phyloP scores from a whole-genome alignment of 2,113 vertebrate species.

The Condylura cristata region DNA sequence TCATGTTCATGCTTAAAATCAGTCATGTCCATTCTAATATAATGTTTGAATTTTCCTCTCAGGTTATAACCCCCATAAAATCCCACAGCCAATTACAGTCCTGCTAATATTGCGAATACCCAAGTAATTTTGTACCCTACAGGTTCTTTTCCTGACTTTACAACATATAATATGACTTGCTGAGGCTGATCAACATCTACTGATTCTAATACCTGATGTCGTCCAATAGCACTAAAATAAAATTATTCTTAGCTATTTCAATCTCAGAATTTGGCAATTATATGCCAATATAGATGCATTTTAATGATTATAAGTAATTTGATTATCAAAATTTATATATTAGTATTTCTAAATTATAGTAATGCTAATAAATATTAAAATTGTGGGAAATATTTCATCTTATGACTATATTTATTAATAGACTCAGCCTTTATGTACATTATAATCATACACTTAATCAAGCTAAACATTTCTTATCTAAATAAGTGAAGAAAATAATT shows the following conservation, averaged over 20 bases:
- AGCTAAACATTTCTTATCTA: slow-evolving; percentile 5
- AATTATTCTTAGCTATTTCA: slow-evolving; percentile 24
- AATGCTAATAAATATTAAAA: slow-evolving; percentile 20
- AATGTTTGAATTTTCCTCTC: too few relatives aligned
- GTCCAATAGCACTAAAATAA: slow-evolving; percentile 10
- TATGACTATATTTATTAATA: slow-evolving; percentile 40
- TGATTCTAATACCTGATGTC: background rate
- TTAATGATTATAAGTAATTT: slow-evolving; percentile 26
- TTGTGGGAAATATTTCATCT: slow-evolving; percentile 38
- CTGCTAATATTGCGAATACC: background rate
- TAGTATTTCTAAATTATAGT: background rate
- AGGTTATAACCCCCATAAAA: too few relatives aligned
- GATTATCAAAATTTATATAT: slow-evolving; percentile 25
- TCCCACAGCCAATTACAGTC: background rate
- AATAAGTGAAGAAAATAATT: slow-evolving; percentile 33
- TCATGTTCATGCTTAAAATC: too few relatives aligned
- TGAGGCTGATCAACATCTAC: background rate
- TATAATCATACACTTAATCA: slow-evolving; percentile 12
- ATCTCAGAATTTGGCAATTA: background rate
- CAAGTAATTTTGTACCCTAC: background rate
- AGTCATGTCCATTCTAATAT: too few relatives aligned
- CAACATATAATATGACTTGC: background rate
- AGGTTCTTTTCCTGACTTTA: background rate
- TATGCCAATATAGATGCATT: background rate
- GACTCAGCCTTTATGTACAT: background rate